A percentile compares a stretch with the other conserved stretches of the same genome.
These are phyloP conservation scores for Cryptosula pallasiana DNA, from an alignment of 2,888 invertebrate species.

Conservation along the genomic window DNA sequence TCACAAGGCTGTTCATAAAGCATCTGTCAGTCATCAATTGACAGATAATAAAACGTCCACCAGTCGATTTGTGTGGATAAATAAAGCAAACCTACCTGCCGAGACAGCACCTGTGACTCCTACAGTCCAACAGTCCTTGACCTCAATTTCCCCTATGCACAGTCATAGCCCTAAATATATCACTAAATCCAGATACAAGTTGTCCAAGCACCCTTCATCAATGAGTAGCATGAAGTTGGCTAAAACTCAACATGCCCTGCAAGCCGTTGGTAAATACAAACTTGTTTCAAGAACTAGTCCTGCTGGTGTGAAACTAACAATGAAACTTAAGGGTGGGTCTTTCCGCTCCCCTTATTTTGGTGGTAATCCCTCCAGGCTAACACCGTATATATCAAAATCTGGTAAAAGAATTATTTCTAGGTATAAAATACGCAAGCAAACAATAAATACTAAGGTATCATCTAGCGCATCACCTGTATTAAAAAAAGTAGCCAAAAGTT, in stretches of 20 bases:
- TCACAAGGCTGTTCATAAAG: too few relatives aligned
- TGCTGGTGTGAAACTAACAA: background rate
- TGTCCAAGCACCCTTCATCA: background rate
- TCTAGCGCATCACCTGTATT: background rate
- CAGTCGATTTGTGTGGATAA: background rate
- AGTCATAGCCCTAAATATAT: background rate
- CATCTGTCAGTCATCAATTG: background rate
- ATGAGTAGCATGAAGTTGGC: background rate
- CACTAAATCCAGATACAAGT: background rate
- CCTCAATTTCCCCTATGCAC: too few relatives aligned
- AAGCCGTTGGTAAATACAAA: slow-evolving; percentile 7
- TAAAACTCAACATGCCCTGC: background rate
- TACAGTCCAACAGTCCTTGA: too few relatives aligned
- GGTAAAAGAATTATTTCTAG: slow-evolving; percentile 16
- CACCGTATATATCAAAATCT: background rate
- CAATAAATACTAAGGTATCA: background rate
- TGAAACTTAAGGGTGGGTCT: background rate
- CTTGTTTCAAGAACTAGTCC: background rate
- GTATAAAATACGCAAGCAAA: slow-evolving; percentile 8
- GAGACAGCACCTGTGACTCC: too few relatives aligned
- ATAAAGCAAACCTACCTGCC: background rate
- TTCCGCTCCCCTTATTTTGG: background rate
- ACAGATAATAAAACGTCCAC: background rate
- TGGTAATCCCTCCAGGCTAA: background rate
- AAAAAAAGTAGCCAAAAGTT: background rate